Percentiles rank a stretch among this genome's conserved stretches.
Evolutionary conservation across 2,113 vertebrate genomes (phyloP).

Genomic region (Corythaixoides concolor): DNA sequence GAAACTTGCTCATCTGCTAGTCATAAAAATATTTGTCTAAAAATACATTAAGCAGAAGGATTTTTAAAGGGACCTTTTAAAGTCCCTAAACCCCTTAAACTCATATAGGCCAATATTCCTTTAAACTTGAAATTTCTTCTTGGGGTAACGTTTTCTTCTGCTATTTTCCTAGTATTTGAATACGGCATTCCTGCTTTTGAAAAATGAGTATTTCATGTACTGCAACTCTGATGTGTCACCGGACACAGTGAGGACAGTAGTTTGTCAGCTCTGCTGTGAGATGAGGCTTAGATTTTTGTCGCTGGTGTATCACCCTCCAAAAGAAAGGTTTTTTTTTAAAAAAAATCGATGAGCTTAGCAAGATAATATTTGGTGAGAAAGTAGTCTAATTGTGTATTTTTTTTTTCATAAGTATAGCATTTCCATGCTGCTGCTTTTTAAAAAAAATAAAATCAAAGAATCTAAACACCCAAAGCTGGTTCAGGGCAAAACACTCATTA

Average conservation of each 20-base stretch:
- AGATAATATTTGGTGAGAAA: not conserved
- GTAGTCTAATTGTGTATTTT: not conserved
- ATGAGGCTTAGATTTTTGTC: not conserved
- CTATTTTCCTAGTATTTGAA: not conserved
- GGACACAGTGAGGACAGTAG: not conserved
- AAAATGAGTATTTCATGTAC: not conserved
- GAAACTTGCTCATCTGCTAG: constrained; percentile 37
- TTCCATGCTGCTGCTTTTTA: not conserved
- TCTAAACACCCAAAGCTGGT: not conserved
- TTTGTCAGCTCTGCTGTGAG: not conserved
- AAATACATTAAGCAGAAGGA: constrained; percentile 39
- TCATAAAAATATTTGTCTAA: constrained; percentile 61
- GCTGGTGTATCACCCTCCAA: not conserved
- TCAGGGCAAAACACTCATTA: not conserved
- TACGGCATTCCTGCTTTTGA: not conserved
- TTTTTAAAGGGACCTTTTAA: constrained; percentile 29
- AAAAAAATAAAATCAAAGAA: not conserved
- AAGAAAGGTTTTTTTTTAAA: not conserved
- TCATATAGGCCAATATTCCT: not conserved
- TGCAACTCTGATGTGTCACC: not conserved
- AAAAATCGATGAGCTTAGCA: not conserved
- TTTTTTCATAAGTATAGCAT: not conserved
- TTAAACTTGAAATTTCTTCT: not conserved
- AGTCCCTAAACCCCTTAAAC: not conserved
- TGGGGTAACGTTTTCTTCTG: not conserved